These are phyloP conservation scores for Panzeria rudis DNA, from an alignment of 2,888 invertebrate species.

Conservation along the genomic window DNA sequence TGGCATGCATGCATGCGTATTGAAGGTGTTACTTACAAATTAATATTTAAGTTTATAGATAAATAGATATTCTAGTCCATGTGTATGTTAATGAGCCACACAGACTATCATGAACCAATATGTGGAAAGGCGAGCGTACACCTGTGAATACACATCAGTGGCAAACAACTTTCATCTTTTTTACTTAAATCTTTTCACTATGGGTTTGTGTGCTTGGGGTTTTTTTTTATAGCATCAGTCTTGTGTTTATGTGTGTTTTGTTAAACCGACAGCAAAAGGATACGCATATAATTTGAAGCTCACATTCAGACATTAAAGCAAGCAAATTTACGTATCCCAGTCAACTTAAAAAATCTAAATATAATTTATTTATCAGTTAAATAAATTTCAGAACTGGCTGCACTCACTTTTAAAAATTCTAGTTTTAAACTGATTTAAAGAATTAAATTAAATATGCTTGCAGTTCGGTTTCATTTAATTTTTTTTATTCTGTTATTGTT, in stretches of 20 bases:
- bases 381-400: background rate
- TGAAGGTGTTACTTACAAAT: constrained; percentile 67
- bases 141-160: constrained; percentile 8
- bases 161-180: constrained; percentile 16
- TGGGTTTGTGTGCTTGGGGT: background rate
- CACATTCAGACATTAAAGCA: constrained; percentile 1
- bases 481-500: background rate
- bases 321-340: constrained; percentile 1
- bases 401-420: background rate
- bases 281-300: constrained; percentile 33
- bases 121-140: background rate
- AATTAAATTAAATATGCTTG: background rate
- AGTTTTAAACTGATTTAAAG: background rate
- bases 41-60: constrained; percentile 61
- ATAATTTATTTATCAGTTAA: background rate
- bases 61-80: constrained; percentile 27
- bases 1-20: constrained; percentile 30
- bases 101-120: background rate
- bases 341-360: background rate
- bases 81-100: constrained; percentile 46
- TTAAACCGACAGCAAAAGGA: constrained; percentile 27
- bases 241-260: constrained; percentile 17
- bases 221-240: constrained; percentile 2
- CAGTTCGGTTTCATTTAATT: background rate
- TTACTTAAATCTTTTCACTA: background rate